A percentile compares a stretch with the other conserved stretches of the same genome.
These are phyloP conservation scores for Pelvicachromis taeniatus DNA, from an alignment of 2,113 vertebrate genomes.

Conservation along the genomic window DNA sequence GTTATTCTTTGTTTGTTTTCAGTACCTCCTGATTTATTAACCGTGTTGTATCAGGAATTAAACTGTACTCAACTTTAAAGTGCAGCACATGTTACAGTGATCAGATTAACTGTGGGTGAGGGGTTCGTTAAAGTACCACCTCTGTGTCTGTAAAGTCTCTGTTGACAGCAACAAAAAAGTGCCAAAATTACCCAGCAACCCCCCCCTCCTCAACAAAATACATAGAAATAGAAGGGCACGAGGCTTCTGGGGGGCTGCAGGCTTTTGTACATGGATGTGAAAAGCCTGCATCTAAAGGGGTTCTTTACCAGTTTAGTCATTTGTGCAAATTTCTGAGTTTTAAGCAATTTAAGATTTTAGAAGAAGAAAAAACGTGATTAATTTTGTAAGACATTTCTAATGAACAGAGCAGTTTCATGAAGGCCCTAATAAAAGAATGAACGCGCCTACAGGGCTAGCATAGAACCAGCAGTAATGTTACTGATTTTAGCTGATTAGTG, in stretches of 20 bases:
- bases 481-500: background rate
- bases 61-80: background rate
- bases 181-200: fast-evolving
- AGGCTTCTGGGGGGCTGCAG: background rate
- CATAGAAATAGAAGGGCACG: too few relatives aligned
- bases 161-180: background rate
- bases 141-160: background rate
- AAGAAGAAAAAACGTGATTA: background rate
- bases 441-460: background rate
- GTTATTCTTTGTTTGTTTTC: too few relatives aligned
- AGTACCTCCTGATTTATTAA: background rate
- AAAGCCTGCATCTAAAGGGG: background rate
- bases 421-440: background rate
- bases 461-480: background rate
- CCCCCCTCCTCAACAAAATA: too few relatives aligned
- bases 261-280: background rate
- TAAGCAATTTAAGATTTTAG: background rate
- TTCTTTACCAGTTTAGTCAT: background rate
- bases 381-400: background rate
- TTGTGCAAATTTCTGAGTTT: background rate
- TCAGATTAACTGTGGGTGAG: background rate
- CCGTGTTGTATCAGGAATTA: background rate
- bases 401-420: background rate
- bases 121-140: background rate
- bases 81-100: fast-evolving